phyloP scores from a whole-genome alignment of 2,888 invertebrate species.

The Diachrysia chrysitis region DNA sequence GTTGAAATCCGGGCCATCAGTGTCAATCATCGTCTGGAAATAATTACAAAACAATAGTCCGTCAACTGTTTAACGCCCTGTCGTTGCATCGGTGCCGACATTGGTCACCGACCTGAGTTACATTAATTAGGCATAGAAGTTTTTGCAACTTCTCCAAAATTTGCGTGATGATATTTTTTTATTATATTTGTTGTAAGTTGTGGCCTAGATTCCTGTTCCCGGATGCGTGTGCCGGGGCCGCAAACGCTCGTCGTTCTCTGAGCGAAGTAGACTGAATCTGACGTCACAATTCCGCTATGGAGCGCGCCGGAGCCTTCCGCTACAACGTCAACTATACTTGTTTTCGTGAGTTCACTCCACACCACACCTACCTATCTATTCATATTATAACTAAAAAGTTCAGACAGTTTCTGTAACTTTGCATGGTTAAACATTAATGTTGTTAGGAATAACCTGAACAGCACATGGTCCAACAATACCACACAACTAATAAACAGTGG shows the following conservation, averaged over 20 bases:
- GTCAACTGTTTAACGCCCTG: slow-evolving; percentile 19
- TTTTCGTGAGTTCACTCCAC: slow-evolving; percentile 61
- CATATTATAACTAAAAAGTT: slow-evolving; percentile 48
- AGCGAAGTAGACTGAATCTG: slow-evolving; percentile 62
- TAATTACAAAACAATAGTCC: slow-evolving; percentile 27
- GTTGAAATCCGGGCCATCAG: slow-evolving; percentile 28
- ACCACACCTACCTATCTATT: slow-evolving; percentile 47
- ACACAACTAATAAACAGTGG: neutral
- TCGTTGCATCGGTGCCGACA: slow-evolving; percentile 13
- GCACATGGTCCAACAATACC: neutral
- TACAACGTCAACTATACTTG: slow-evolving; percentile 61
- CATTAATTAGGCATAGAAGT: neutral
- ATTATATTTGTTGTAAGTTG: slow-evolving; percentile 47
- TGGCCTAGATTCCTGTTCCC: slow-evolving; percentile 68
- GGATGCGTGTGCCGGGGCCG: slow-evolving; percentile 67
- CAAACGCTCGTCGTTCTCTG: slow-evolving; percentile 60
- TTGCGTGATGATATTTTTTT: slow-evolving; percentile 24
- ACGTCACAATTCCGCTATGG: slow-evolving; percentile 69
- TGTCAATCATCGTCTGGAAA: slow-evolving; percentile 18
- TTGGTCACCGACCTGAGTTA: slow-evolving; percentile 13
- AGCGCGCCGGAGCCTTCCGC: slow-evolving; percentile 66
- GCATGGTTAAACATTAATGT: slow-evolving; percentile 20
- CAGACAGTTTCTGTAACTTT: slow-evolving; percentile 30
- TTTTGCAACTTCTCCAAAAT: slow-evolving; percentile 18
- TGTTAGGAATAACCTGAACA: slow-evolving; percentile 20